Percentiles rank a stretch among this genome's conserved stretches.
These are phyloP conservation scores for Philopedon plagiatum DNA, from an alignment of 2,888 invertebrate genomes.

Conservation along the genomic window DNA sequence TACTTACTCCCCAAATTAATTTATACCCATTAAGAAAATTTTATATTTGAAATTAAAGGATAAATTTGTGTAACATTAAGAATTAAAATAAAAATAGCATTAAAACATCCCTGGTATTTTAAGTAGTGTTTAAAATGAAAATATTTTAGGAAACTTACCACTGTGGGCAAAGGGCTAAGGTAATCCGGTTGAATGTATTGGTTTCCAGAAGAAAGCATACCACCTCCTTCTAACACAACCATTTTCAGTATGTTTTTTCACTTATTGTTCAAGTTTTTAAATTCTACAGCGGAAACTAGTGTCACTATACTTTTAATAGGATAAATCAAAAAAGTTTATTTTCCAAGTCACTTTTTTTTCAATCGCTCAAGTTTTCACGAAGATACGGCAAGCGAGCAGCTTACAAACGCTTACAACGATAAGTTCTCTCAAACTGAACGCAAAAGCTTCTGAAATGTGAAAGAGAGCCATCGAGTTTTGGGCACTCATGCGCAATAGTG, in stretches of 20 bases:
- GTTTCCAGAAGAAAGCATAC: slow-evolving; percentile 90
- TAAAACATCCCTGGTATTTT: background rate
- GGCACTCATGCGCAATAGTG: slow-evolving; percentile 5
- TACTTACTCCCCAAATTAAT: too few relatives aligned
- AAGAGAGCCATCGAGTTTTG: slow-evolving; percentile 22
- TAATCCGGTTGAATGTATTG: slow-evolving; percentile 98
- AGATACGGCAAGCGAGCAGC: background rate
- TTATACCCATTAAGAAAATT: too few relatives aligned
- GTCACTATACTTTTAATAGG: background rate
- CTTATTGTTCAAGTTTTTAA: background rate
- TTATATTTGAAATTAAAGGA: too few relatives aligned
- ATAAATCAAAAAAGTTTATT: background rate
- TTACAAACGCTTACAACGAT: background rate
- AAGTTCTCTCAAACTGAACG: slow-evolving; percentile 49
- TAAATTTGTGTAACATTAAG: too few relatives aligned
- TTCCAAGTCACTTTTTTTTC: background rate
- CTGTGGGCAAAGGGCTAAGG: slow-evolving; percentile 92
- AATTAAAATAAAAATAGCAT: too few relatives aligned
- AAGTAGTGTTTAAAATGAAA: background rate
- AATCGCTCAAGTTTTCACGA: slow-evolving; percentile 12
- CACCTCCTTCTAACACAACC: slow-evolving; percentile 93
- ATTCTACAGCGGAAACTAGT: background rate
- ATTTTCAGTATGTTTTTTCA: slow-evolving; percentile 69
- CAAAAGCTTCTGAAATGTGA: slow-evolving; percentile 55
- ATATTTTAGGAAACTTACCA: slow-evolving; percentile 80